Percentiles rank a stretch among this genome's conserved stretches.
Evolutionary conservation across 2,888 invertebrate genomes (phyloP).

Genomic region (Dusona sp.): DNA sequence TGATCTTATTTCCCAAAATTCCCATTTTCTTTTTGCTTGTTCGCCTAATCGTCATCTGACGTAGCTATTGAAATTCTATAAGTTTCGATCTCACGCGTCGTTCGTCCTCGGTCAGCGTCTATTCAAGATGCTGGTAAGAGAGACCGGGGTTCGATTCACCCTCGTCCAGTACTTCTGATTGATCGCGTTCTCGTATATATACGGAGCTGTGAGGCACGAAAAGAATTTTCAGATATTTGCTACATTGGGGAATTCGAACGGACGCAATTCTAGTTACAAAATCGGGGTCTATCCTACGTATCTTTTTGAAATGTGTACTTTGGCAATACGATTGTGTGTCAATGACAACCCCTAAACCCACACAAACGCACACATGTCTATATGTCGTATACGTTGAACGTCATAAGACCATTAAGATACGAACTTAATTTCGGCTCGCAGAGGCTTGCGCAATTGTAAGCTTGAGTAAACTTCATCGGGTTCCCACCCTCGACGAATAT

Average conservation of each 20-base stretch:
- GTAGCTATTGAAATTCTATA: constrained; percentile 6
- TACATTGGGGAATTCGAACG: constrained; percentile 62
- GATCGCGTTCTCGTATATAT: constrained; percentile 43
- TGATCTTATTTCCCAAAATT: not conserved
- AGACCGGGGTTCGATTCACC: constrained; percentile 44
- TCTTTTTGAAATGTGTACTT: constrained; percentile 41
- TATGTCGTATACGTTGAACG: constrained; percentile 13
- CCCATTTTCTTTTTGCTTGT: not conserved
- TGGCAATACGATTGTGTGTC: constrained; percentile 16
- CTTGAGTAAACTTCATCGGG: constrained; percentile 59
- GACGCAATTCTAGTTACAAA: constrained; percentile 69
- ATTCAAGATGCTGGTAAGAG: constrained; percentile 26
- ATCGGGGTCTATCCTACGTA: constrained; percentile 4
- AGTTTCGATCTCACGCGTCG: constrained; percentile 71
- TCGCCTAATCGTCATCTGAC: not conserved
- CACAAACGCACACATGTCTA: not conserved
- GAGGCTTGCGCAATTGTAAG: constrained; percentile 62
- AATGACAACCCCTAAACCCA: constrained; percentile 38
- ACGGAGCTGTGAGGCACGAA: constrained; percentile 1
- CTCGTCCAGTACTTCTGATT: constrained; percentile 61
- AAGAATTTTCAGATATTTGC: constrained; percentile 35
- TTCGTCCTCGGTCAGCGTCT: constrained; percentile 64
- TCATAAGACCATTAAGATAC: constrained; percentile 61
- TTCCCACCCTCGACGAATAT: constrained; percentile 43
- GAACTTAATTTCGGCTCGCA: constrained; percentile 62